Evolutionary conservation across 2,113 vertebrate species (phyloP), one percentile per base, ranked within the genome.

Genomic region (Cephalopterus ornatus): DNA sequence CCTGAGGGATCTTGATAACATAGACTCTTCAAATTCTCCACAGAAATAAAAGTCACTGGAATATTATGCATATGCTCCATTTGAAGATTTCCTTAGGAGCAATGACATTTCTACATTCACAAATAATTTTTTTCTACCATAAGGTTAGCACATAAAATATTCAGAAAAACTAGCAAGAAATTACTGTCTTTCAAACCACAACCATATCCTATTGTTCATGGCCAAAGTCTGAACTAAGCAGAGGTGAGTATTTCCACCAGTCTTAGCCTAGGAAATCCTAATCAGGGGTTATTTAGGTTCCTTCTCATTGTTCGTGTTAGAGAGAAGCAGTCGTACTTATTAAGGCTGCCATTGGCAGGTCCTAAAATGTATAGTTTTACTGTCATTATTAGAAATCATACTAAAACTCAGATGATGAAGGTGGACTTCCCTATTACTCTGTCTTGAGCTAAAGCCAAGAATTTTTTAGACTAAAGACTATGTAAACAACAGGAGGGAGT

Each of bases 1-100:
- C 96, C 95, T 93, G 66, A 58, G 91, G 90, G 92, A 96, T 84
- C 93, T 94, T 93, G 86, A 89, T 95, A 96, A 95, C 61, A 93
- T 73, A 95, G 82, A 81, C 80, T 90, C 30, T 82, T 94, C 46
- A 81, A 74, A 92, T 92, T 92, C 94, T 93, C 84, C 63, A 56
- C 66, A 89, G 85, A 92, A 85, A 88, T 91, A 77, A 72, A 82
- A 95, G 67, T 70, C 91, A 80, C 70, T 81, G 81, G 53, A 79
- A 94, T 89, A 81, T 91, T 78, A 91, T 89, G 70, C 89, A 75
- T 75, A 67, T 46, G 44, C 49, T 92, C 39, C 23, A 95, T 88
- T 85, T 78, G 95, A 91, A 88, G 87, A 68, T 87, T 92, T 95
- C 70, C 87, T 94, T 89, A 87, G 81, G 73, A 97, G 32, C 0